A percentile compares a stretch with the other conserved stretches of the same genome.
Conservation (phyloP, 2,797 vertebrate genomes). For the Florisuga fusca region DNA sequence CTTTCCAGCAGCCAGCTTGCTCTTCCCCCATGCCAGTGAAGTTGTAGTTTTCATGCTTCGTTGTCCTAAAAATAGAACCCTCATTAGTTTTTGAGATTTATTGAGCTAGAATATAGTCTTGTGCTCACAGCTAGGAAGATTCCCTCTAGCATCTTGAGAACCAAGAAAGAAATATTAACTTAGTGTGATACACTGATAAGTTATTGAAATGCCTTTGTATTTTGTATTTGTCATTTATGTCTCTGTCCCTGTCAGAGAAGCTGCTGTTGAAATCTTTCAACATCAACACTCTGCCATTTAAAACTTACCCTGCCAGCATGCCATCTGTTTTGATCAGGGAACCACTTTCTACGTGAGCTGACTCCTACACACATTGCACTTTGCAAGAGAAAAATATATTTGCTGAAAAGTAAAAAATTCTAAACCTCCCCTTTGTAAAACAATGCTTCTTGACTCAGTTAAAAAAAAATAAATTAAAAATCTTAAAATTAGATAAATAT, state of each 20-base stretch:
- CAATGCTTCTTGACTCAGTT: background rate
- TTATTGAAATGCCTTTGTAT: constrained; percentile 70
- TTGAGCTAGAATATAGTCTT: background rate
- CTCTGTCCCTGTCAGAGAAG: constrained; percentile 72
- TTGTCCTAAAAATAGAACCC: constrained; percentile 51
- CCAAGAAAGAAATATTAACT: constrained; percentile 21
- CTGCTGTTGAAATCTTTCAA: constrained; percentile 75
- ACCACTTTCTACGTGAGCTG: constrained; percentile 75
- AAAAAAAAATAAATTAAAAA: background rate
- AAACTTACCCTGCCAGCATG: constrained; percentile 74
- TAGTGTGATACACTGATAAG: background rate
- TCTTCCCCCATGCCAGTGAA: background rate
- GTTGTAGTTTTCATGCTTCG: background rate
- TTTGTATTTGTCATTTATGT: constrained; percentile 70
- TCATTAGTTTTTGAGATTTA: constrained; percentile 28
- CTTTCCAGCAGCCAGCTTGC: background rate
- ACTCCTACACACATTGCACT: constrained; percentile 68
- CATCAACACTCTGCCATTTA: constrained; percentile 76
- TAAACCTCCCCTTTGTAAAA: constrained; percentile 13
- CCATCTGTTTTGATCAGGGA: constrained; percentile 76
- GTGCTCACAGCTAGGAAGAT: background rate
- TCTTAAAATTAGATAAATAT: background rate
- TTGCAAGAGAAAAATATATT: constrained; percentile 51
- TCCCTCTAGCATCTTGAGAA: constrained; percentile 2
- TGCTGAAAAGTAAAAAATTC: constrained; percentile 40